Evolutionary conservation across 2,888 invertebrate genomes (phyloP), one percentile per base, ranked within the genome.

Genomic region (Tiphia femorata): DNA sequence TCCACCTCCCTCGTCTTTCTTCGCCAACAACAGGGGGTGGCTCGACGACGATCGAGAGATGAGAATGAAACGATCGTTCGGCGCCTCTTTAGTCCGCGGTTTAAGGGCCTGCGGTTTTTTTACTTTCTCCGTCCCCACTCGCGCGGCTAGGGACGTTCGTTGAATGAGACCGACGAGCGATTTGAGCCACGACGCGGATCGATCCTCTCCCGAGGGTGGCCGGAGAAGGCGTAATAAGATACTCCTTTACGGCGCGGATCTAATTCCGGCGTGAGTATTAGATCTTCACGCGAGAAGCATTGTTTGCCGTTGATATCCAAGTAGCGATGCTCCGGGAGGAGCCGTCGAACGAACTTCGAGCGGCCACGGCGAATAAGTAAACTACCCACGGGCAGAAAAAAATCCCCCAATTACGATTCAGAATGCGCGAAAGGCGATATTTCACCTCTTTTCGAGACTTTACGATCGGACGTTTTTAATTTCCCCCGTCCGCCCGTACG

Each of bases 381-480:
- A 37, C 23, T 21, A 25, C 1, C 30, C 37, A 44, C 7, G 10
- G 37, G 44, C 21, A 47, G 47, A 16, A 50, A 25, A 33, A 42
- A 51, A 41, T 53, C 46, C 55, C 59, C 73, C 74, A 73, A 80
- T 82, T 82, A 78, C 76, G 73, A 82, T 82, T 80, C 82, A 73
- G 75, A 67, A 70, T 64, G 77, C 70, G 66, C 58, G 67, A 50
- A 57, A 50, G 64, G 59, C 68, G 67, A 77, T 81, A 83, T 73
- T 80, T 82, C 70, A 81, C 72, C 65, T 65, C 70, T 72, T 72
- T 75, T 75, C 76, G 65, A 70, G 74, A 52, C 75, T 82, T 82
- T 80, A 80, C 75, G 79, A 79, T 79, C 79, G 73, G 78, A 79
- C 81, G 79, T 81, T 82, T 82, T 82, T 81, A 81, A 82, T 82